Base-by-base conservation (phyloP, 2,797 vertebrate species). In the Gobio occitaniae region DNA sequence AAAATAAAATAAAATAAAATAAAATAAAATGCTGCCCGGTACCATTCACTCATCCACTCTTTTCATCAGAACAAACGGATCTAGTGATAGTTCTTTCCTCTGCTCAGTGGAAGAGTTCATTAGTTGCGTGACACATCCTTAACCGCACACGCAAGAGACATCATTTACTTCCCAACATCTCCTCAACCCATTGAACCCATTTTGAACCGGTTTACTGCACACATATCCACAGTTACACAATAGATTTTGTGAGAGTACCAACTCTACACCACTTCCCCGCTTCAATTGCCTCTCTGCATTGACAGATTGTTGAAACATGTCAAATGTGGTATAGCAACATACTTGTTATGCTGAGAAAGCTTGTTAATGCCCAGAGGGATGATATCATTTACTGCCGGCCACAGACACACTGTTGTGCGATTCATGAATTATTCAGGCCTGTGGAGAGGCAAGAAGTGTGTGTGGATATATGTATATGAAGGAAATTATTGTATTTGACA, bases 261-360 rank as follows among this genome's bases (percentile, higher is more conserved):
- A 56, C 59, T 76, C n/a, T 44, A 15, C 32, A 38, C 82, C 72
- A 56, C 68, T 84, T 69, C 17, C 19, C 6, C 71, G 56, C 50
- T 76, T 76, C 69, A 29, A 75, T 69, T 44, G 81, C 41, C 63
- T 78, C 74, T 15, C 59, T 36, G 50, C 69, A 75, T 68, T 87
- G 70, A 83, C 86, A 66, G 82, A 86, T 82, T 84, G 77, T 87
- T 86, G 81, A 84, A 81, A 84, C 72, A 84, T 84, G 82, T 71
- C 76, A 80, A 71, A 84, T 48, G 70, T 25, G 47, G 82, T 70
- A 80, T 80, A 81, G 82, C 65, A 80, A 63, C 70, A 50, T 13
- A 76, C 86, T 87, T 56, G 77, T 87, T 80, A 80, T 74, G 38
- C 68, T 63, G 63, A 84, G 82, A 76, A 84, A 84, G 70, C 63